Percentiles rank a stretch among this genome's conserved stretches.
Evolutionary conservation across 1,140 invertebrate genomes (phyloP).

Genomic region (Holotrichia oblita): DNA sequence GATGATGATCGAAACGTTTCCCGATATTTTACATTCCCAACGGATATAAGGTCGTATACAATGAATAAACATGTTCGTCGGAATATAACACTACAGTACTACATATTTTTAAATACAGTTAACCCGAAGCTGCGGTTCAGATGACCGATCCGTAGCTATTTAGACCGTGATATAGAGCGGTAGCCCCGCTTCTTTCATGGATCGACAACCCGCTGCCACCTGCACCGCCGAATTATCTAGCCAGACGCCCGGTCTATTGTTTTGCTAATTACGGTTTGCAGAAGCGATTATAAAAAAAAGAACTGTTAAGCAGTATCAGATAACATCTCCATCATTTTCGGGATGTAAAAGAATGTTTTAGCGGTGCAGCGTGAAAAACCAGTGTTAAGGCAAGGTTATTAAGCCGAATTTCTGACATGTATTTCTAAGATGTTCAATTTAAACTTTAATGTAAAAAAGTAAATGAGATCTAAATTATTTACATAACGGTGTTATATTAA

Average conservation of each 20-base stretch:
- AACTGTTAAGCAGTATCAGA: slow-evolving; percentile 7
- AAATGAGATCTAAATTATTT: no score
- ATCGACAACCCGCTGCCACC: neutral
- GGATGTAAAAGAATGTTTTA: neutral
- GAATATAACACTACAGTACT: no score
- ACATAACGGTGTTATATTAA: no score
- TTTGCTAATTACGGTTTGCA: slow-evolving; percentile 1
- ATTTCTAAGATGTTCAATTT: no score
- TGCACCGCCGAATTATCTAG: neutral
- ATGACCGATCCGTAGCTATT: neutral
- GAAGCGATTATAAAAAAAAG: neutral
- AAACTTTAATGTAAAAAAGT: no score
- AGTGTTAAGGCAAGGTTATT: neutral
- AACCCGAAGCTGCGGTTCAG: slow-evolving; percentile 8
- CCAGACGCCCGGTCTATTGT: neutral
- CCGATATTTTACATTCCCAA: no score
- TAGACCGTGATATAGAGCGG: neutral
- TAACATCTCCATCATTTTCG: neutral
- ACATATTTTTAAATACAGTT: neutral
- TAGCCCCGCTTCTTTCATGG: neutral
- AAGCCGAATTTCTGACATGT: no score
- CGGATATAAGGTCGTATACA: no score
- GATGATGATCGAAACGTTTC: no score
- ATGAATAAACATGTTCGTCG: no score
- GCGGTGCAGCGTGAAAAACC: neutral